phyloP scores from a whole-genome alignment of 2,113 vertebrate genomes.

The Tenebrosternarchus preto region DNA sequence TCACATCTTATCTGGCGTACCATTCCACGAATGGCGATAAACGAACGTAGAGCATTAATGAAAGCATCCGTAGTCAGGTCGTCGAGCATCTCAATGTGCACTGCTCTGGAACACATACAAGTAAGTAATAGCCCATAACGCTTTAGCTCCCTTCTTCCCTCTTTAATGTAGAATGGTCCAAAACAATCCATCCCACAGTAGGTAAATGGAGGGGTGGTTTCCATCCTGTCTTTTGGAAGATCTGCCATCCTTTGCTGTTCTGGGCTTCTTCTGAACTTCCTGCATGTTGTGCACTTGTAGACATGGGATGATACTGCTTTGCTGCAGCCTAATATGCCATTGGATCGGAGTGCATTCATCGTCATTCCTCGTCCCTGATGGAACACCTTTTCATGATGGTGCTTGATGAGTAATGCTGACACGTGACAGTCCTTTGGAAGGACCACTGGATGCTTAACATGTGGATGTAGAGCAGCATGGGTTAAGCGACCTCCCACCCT shows the following conservation, averaged over 20 bases:
- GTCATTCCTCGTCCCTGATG: constrained; percentile 44
- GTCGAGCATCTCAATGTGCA: constrained; percentile 30
- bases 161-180: neutral
- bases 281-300: constrained; percentile 22
- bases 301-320: constrained; percentile 30
- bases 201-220: neutral
- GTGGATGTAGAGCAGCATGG: constrained; percentile 11
- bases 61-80: constrained; percentile 11
- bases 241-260: constrained; percentile 29
- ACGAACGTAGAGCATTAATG: constrained; percentile 8
- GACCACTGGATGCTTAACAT: constrained; percentile 19
- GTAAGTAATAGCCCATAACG: constrained; percentile 1
- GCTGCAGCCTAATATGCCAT: constrained; percentile 21
- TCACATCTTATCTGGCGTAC: constrained; percentile 4
- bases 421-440: constrained; percentile 5
- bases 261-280: constrained; percentile 10
- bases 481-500: constrained; percentile 26
- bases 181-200: neutral
- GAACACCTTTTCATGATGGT: constrained; percentile 23
- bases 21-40: neutral
- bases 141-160: constrained; percentile 17
- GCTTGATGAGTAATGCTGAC: neutral
- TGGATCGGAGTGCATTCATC: constrained; percentile 27
- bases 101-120: constrained; percentile 24
- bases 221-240: neutral